Evolutionary conservation across 2,797 vertebrate genomes (phyloP).

Genomic region (Cynopterus sphinx): DNA sequence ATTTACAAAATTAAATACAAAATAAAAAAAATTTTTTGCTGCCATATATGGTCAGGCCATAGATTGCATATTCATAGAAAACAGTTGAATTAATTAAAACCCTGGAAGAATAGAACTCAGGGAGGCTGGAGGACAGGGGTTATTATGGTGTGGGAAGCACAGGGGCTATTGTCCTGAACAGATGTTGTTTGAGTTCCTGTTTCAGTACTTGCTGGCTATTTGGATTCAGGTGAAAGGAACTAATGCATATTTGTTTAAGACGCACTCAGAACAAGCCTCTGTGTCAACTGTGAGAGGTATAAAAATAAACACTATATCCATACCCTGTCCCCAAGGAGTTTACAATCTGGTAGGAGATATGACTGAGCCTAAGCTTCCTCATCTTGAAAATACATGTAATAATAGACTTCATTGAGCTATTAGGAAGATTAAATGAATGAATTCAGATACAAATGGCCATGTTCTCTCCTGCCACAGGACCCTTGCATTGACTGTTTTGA

Average conservation of each 20-base stretch:
- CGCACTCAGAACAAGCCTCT: background rate
- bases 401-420: background rate
- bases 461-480: background rate
- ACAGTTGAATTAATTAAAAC: background rate
- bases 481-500: background rate
- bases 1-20: constrained; percentile 25
- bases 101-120: background rate
- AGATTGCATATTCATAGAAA: constrained; percentile 6
- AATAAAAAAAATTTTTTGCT: background rate
- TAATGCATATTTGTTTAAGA: background rate
- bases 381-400: background rate
- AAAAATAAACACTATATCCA: background rate
- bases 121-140: background rate
- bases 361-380: background rate
- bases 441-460: background rate
- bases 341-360: background rate
- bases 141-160: background rate
- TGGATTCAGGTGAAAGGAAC: background rate
- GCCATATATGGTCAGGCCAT: background rate
- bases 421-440: background rate
- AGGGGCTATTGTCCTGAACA: background rate
- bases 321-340: background rate
- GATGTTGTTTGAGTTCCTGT: background rate
- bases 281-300: background rate
- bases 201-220: background rate